phyloP scores from a whole-genome alignment of 2,113 vertebrate species.

The Megaleporinus macrocephalus region DNA sequence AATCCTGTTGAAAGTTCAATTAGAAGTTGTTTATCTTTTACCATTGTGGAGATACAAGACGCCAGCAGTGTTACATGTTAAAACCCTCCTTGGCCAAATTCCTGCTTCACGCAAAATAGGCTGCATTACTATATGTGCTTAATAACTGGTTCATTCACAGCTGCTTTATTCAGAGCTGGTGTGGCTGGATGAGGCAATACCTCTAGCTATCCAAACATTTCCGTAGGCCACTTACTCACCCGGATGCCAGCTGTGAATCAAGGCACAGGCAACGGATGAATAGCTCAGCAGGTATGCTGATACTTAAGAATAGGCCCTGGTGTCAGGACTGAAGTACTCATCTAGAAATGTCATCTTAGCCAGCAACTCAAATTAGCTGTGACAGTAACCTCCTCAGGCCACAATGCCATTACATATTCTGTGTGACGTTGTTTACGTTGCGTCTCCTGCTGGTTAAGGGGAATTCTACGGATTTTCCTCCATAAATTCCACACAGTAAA shows the following conservation, averaged over 20 bases:
- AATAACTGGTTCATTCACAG: not conserved
- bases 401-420: too few relatives aligned
- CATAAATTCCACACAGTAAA: too few relatives aligned
- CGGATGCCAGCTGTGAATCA: slow-evolving; percentile 25
- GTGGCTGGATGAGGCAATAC: not conserved
- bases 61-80: too few relatives aligned
- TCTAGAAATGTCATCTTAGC: too few relatives aligned
- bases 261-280: not conserved
- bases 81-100: not conserved
- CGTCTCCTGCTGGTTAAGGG: too few relatives aligned
- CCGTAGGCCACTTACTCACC: not conserved
- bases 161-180: not conserved
- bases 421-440: too few relatives aligned
- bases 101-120: not conserved
- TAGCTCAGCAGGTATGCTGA: slow-evolving; percentile 5
- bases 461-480: too few relatives aligned
- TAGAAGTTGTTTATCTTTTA: too few relatives aligned
- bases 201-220: not conserved
- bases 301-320: not conserved
- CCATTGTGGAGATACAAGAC: too few relatives aligned
- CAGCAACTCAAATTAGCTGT: too few relatives aligned
- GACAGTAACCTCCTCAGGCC: too few relatives aligned
- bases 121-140: not conserved
- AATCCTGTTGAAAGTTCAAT: too few relatives aligned
- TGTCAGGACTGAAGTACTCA: not conserved